Conservation (phyloP, 2,113 vertebrate genomes). For the Stigmatopora nigra region DNA sequence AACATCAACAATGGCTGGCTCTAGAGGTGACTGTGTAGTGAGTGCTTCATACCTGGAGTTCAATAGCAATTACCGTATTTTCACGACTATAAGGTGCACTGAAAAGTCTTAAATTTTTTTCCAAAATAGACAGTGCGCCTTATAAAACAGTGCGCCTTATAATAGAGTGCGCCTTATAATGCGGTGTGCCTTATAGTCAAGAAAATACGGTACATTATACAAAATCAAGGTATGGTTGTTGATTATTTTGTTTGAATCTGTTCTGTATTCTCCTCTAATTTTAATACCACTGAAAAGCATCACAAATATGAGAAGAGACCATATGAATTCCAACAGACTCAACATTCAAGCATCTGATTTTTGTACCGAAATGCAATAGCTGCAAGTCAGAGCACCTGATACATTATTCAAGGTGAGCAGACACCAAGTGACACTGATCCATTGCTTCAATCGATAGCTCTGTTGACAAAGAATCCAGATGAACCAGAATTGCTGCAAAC, state of each 20-base stretch:
- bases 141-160: no score
- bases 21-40: no score
- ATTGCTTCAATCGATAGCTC: slow-evolving; percentile 26
- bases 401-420: slow-evolving; percentile 18
- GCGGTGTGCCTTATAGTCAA: no score
- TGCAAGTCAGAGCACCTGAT: slow-evolving; percentile 11
- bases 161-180: no score
- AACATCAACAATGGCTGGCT: no score
- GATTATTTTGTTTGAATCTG: neutral
- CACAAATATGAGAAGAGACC: neutral
- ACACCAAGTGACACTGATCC: slow-evolving; percentile 33
- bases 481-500: slow-evolving; percentile 24
- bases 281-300: neutral
- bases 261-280: neutral
- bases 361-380: slow-evolving; percentile 1
- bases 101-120: no score
- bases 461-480: slow-evolving; percentile 37
- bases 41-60: no score
- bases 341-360: slow-evolving; percentile 3
- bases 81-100: no score
- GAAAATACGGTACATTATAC: neutral
- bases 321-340: neutral
- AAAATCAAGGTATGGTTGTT: neutral
- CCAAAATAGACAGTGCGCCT: no score
- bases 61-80: no score